Evolutionary conservation across 1,140 invertebrate genomes (phyloP), one percentile per base, ranked within the genome.

Genomic region (Trypoxylus dichotomus): DNA sequence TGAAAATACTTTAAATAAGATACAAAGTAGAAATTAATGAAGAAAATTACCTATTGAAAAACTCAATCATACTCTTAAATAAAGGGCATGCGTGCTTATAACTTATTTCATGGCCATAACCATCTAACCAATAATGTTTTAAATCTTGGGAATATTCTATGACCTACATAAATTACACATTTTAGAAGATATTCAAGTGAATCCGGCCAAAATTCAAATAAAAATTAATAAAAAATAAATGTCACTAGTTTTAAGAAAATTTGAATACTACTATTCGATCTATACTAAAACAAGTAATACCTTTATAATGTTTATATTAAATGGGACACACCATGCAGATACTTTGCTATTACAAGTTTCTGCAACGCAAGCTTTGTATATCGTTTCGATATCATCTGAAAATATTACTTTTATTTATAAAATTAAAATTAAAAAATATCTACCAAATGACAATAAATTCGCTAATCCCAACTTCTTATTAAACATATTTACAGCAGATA

Each of bases 61-160:
- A 90, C 32, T 89, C 83, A 81, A 96, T 91, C 85, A 96, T 90
- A 83, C 96, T 91, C 77, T 88, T 89, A 19, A 96, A 86, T 74
- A 93, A 88, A 78, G 91, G 89, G 85, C 95, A 97, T 24, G 94
- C 93, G 86, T 94, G 93, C 78, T 91, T 86, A 82, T 93, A 91
- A 11, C 92, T 94, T 58, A 97, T 85, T 73, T 91, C 86, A 85
- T 91, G 89, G 15, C 94, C 95, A 87, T 96, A 95, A n/a, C 94
- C 94, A 88, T 96, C 94, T 77, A 92, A 88, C 92, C 93, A 96
- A 84, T 95, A 97, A 84, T 94, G 91, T 87, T 94, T 90, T 37
- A 96, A 82, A 87, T 96, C 94, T 84, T 92, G 90, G 25, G 88
- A 87, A 85, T 94, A 96, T 85, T 96, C 94, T 76, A 94, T 81